These are phyloP conservation scores for Oopsacas minuta DNA, from an alignment of 37 sponge, comb jelly and placozoan species.

Conservation along the genomic window DNA sequence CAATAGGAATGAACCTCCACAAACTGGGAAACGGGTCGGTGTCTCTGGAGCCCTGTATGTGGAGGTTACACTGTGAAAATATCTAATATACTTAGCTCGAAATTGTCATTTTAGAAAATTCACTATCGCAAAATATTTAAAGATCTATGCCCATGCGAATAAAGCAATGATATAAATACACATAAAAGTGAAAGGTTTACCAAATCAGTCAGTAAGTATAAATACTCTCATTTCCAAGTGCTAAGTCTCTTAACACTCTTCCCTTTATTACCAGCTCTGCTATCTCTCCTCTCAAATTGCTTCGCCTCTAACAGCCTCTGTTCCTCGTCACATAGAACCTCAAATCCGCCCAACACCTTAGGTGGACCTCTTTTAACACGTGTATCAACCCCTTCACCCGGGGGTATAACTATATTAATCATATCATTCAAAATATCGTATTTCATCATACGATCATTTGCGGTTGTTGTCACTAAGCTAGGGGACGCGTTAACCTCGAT, in stretches of 20 bases:
- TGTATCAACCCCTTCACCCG: slow-evolving; percentile 23
- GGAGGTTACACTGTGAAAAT: too few species aligned
- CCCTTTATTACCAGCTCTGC: background rate
- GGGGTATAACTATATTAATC: slow-evolving; percentile 70
- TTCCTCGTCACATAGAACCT: background rate
- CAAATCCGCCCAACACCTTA: background rate
- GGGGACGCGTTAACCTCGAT: slow-evolving; percentile 99
- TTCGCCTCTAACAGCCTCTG: background rate
- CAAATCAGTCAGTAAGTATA: too few species aligned
- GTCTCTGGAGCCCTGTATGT: too few species aligned
- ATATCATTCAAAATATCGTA: slow-evolving; percentile 63
- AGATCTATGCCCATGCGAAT: too few species aligned
- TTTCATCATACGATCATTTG: slow-evolving; percentile 88
- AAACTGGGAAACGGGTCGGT: too few species aligned
- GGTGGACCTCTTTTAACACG: background rate
- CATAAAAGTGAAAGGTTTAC: background rate
- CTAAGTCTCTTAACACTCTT: background rate
- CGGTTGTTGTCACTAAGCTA: slow-evolving; percentile 70
- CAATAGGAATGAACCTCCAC: too few species aligned
- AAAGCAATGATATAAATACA: too few species aligned
- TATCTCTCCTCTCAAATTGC: background rate
- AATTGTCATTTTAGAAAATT: too few species aligned
- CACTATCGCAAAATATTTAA: too few species aligned
- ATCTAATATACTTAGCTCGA: too few species aligned
- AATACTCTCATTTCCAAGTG: background rate